Conservation (phyloP, 2,797 vertebrate genomes). For the Acipenser ruthenus region DNA sequence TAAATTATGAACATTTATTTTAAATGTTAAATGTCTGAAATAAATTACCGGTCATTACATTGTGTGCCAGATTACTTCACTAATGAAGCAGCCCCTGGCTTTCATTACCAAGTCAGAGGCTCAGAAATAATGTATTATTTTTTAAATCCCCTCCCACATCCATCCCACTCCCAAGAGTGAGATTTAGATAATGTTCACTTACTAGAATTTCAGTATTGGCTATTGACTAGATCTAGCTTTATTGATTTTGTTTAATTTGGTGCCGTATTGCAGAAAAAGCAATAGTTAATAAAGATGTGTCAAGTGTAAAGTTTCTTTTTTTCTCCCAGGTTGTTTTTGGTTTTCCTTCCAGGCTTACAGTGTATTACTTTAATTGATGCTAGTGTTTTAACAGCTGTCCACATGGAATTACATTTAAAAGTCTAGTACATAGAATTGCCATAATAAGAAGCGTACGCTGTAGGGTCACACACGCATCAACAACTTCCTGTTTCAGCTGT, state of each 20-base stretch:
- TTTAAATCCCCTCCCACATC: too few species aligned
- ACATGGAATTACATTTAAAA: constrained; percentile 38
- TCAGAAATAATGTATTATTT: not conserved
- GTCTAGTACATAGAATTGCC: constrained; percentile 15
- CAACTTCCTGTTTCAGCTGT: not conserved
- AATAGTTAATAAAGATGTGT: constrained; percentile 50
- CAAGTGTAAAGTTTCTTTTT: constrained; percentile 24
- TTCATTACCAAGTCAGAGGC: not conserved
- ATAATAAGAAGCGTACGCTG: constrained; percentile 6
- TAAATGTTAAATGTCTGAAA: too few species aligned
- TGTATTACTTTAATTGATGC: not conserved
- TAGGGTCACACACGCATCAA: constrained; percentile 9
- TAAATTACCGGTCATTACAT: too few species aligned
- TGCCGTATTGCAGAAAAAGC: constrained; percentile 43
- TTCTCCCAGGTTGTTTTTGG: not conserved
- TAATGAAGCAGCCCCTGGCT: not conserved
- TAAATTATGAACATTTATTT: too few species aligned
- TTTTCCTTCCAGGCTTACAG: constrained; percentile 1
- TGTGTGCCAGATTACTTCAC: too few species aligned
- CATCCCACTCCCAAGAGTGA: constrained; percentile 27
- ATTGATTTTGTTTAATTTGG: constrained; percentile 62
- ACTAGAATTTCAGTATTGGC: constrained; percentile 41
- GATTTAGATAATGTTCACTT: constrained; percentile 31
- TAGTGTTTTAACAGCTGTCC: constrained; percentile 36
- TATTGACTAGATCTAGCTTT: constrained; percentile 54